Conservation (phyloP, 2,797 vertebrate genomes). For the Limnodromus scolopaceus region DNA sequence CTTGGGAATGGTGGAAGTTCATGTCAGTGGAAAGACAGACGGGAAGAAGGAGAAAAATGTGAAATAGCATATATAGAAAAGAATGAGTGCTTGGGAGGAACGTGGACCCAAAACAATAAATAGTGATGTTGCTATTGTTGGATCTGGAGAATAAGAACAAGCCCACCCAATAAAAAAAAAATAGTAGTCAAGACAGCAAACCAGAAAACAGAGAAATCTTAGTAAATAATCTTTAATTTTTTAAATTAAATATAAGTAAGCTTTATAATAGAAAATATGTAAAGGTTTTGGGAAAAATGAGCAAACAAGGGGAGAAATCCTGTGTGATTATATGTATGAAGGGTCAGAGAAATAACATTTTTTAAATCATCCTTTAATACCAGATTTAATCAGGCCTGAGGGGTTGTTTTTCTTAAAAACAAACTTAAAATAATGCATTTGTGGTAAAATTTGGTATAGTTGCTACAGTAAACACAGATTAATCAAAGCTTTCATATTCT, state of each 20-base stretch:
- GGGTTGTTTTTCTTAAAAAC: not conserved
- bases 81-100: not conserved
- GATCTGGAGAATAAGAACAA: not conserved
- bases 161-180: rapidly evolving
- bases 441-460: not conserved
- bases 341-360: not conserved
- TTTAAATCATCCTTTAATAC: not conserved
- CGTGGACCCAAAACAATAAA: not conserved
- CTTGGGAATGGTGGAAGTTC: not conserved
- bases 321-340: not conserved
- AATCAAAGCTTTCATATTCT: not conserved
- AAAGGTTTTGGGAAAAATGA: not conserved
- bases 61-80: not conserved
- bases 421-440: not conserved
- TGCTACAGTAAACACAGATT: not conserved
- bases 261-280: not conserved
- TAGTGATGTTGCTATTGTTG: not conserved
- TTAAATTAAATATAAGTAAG: not conserved
- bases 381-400: not conserved
- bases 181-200: not conserved
- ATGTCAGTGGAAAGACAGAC: not conserved
- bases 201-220: not conserved
- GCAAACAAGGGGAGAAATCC: not conserved
- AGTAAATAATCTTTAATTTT: not conserved
- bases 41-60: not conserved